Evolutionary conservation across 2,888 invertebrate species (phyloP).

Genomic region (Lysandra bellargus): DNA sequence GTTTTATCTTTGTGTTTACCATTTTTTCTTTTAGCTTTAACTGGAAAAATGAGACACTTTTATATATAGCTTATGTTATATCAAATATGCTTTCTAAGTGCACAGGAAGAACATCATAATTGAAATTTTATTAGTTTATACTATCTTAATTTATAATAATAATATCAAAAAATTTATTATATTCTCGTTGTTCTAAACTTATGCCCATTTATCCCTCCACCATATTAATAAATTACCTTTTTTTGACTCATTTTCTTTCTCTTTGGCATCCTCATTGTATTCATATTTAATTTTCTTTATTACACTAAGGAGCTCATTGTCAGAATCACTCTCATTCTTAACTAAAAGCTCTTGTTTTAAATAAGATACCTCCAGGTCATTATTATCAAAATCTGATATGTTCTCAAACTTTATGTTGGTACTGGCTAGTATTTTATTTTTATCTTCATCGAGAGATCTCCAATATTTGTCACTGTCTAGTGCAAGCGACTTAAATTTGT

Average conservation of each 20-base stretch:
- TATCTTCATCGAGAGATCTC: constrained; percentile 43
- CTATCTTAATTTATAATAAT: no score
- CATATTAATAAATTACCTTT: background rate
- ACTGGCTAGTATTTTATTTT: constrained; percentile 43
- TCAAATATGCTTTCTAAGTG: no score
- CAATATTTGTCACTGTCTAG: constrained; percentile 57
- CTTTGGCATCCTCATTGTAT: constrained; percentile 45
- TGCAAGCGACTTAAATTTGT: constrained; percentile 61
- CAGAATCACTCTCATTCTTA: constrained; percentile 51
- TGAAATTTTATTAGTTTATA: no score
- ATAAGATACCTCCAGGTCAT: constrained; percentile 35
- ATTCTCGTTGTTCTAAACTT: background rate
- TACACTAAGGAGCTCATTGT: constrained; percentile 63
- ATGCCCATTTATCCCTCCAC: background rate
- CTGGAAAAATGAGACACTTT: background rate
- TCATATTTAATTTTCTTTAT: constrained; percentile 54
- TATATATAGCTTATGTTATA: background rate
- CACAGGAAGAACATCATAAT: no score
- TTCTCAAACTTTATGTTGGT: constrained; percentile 40
- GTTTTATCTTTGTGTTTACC: constrained; percentile 43
- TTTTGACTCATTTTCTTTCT: constrained; percentile 48
- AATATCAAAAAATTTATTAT: no score
- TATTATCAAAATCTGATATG: constrained; percentile 34
- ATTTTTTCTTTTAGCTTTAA: constrained; percentile 33
- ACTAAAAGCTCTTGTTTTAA: constrained; percentile 40